phyloP scores from a whole-genome alignment of 2,797 vertebrate genomes.

The Crypturellus tataupa region DNA sequence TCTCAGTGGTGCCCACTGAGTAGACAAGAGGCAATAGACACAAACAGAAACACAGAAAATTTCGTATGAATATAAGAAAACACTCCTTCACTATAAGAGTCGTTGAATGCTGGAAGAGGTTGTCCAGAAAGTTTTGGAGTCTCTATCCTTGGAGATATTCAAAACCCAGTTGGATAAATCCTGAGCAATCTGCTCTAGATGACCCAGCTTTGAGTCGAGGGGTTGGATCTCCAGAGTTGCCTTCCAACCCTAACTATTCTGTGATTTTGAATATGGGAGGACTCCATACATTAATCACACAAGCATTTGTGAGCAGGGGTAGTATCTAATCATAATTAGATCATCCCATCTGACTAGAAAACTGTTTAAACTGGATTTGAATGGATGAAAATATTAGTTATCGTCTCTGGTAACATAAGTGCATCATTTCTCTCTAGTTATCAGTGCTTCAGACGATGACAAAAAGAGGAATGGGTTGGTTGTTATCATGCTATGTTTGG shows the following conservation, averaged over 20 bases:
- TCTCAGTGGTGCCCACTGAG: not conserved
- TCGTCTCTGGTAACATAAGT: accelerated
- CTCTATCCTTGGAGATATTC: not conserved
- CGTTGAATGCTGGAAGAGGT: not conserved
- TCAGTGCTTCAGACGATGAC: not conserved
- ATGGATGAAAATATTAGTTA: not conserved
- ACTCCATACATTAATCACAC: not conserved
- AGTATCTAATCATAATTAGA: not conserved
- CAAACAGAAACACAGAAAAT: not conserved
- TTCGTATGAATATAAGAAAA: not conserved
- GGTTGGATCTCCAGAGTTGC: not conserved
- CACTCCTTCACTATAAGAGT: not conserved
- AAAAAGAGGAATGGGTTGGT: not conserved
- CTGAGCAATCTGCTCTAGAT: not conserved
- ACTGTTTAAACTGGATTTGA: not conserved
- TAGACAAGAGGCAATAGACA: not conserved
- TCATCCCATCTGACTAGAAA: not conserved
- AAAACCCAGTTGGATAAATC: not conserved
- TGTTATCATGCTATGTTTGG: not conserved
- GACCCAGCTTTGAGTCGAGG: not conserved
- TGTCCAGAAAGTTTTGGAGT: not conserved
- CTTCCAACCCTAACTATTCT: not conserved
- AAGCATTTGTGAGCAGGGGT: not conserved
- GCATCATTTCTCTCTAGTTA: not conserved
- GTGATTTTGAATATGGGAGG: not conserved